Conservation (phyloP, 2,888 invertebrate genomes). For the Philopedon plagiatum region DNA sequence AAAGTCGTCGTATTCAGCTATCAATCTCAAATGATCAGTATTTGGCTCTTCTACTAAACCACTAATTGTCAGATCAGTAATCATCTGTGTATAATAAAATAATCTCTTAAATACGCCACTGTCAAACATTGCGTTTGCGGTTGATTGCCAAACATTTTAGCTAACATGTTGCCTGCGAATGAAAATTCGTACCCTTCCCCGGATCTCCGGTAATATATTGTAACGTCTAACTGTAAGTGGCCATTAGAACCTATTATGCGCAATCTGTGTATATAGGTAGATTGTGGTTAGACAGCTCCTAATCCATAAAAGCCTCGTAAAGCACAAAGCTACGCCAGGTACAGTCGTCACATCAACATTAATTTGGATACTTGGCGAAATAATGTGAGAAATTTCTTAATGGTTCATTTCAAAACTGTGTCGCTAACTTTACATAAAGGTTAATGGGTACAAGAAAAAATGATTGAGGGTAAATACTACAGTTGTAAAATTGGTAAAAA, state of each 20-base stretch:
- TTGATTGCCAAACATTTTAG: conserved; percentile 37
- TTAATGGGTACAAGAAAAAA: too few relatives aligned
- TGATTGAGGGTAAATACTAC: too few relatives aligned
- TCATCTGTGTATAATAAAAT: too few relatives aligned
- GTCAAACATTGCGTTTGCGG: conserved; percentile 24
- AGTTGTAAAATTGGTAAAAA: too few relatives aligned
- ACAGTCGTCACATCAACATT: conserved; percentile 33
- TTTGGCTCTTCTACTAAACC: too few relatives aligned
- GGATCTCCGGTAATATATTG: conserved; percentile 44
- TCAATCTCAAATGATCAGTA: too few relatives aligned
- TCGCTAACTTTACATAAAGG: too few relatives aligned
- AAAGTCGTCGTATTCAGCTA: too few relatives aligned
- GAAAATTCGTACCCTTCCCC: conserved; percentile 39
- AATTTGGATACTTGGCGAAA: conserved; percentile 33
- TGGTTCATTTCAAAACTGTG: background rate
- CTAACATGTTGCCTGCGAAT: conserved; percentile 42
- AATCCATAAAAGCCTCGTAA: conserved; percentile 39
- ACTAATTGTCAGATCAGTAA: too few relatives aligned
- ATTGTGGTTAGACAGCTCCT: conserved; percentile 36
- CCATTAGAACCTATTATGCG: conserved; percentile 48
- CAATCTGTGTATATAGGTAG: conserved; percentile 47
- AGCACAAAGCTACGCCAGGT: conserved; percentile 42
- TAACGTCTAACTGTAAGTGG: conserved; percentile 49
- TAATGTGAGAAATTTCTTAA: conserved; percentile 22
- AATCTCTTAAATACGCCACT: too few relatives aligned